phyloP scores from a whole-genome alignment of 2,888 invertebrate species.

The Fragum sueziense region DNA sequence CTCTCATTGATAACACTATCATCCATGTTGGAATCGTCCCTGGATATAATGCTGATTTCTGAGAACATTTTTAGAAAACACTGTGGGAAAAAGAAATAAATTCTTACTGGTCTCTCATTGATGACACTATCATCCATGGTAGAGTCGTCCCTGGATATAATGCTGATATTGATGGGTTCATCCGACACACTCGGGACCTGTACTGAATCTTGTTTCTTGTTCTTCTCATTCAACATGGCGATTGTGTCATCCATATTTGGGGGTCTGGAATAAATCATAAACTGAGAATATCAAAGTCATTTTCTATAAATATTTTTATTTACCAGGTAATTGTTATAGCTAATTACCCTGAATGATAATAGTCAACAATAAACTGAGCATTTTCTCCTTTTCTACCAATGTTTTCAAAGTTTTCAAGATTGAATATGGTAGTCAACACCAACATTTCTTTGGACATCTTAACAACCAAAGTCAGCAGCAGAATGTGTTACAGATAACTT shows the following conservation, averaged over 20 bases:
- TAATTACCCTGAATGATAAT: too few relatives aligned
- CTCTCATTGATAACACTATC: slow-evolving; percentile 58
- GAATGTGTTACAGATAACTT: too few relatives aligned
- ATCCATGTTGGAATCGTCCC: slow-evolving; percentile 55
- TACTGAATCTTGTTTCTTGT: slow-evolving; percentile 40
- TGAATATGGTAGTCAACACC: too few relatives aligned
- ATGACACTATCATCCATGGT: slow-evolving; percentile 51
- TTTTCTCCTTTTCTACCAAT: neutral
- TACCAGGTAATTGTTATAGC: too few relatives aligned
- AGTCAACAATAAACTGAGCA: too few relatives aligned
- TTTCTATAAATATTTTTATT: too few relatives aligned
- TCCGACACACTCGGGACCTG: slow-evolving; percentile 12
- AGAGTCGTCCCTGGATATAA: slow-evolving; percentile 60
- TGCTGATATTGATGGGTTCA: slow-evolving; percentile 52
- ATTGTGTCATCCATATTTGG: slow-evolving; percentile 69
- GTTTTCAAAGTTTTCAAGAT: neutral
- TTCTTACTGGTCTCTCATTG: slow-evolving; percentile 65
- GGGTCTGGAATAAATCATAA: slow-evolving; percentile 42
- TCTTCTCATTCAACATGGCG: slow-evolving; percentile 66
- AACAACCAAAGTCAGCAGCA: too few relatives aligned
- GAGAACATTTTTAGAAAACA: neutral
- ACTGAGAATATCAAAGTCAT: too few relatives aligned
- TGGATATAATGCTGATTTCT: slow-evolving; percentile 57
- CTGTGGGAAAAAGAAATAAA: neutral
- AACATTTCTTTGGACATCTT: too few relatives aligned